A percentile compares a stretch with the other conserved stretches of the same genome.
Conservation (phyloP, 2,888 invertebrate genomes). For the Cephus pulcher region DNA sequence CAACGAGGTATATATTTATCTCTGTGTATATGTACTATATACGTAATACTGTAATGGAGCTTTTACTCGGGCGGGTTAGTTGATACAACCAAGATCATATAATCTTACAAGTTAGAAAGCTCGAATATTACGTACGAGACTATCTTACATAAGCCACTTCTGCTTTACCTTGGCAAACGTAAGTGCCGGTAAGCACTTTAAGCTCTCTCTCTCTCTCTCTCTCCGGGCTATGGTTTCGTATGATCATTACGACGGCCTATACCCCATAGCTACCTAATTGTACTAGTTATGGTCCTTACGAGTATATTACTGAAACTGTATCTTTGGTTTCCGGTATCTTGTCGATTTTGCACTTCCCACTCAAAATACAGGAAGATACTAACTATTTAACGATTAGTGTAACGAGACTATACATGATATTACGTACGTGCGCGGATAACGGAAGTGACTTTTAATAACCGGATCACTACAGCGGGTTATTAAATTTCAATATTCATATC, state of each 20-base stretch:
- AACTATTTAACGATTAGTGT: neutral
- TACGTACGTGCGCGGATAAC: neutral
- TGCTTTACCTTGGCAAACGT: neutral
- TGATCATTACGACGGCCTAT: neutral
- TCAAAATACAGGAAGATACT: neutral
- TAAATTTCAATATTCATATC: neutral
- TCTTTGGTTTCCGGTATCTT: neutral
- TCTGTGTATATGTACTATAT: neutral
- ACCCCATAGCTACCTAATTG: neutral
- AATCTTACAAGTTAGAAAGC: neutral
- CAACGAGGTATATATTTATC: constrained; percentile 27
- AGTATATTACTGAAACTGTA: neutral
- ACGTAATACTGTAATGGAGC: neutral
- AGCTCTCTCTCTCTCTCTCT: constrained; percentile 10
- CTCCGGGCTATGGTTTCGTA: neutral
- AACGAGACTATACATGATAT: neutral
- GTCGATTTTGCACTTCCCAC: neutral
- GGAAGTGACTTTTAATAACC: neutral
- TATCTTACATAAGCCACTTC: neutral
- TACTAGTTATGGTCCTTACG: neutral
- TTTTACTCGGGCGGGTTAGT: neutral
- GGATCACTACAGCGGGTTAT: neutral
- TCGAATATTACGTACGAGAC: neutral
- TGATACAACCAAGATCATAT: neutral
- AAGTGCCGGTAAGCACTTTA: constrained; percentile 8